Percentiles rank a stretch among this genome's conserved stretches.
Evolutionary conservation across 2,113 vertebrate species (phyloP).

Genomic region (Cebidichthys violaceus): DNA sequence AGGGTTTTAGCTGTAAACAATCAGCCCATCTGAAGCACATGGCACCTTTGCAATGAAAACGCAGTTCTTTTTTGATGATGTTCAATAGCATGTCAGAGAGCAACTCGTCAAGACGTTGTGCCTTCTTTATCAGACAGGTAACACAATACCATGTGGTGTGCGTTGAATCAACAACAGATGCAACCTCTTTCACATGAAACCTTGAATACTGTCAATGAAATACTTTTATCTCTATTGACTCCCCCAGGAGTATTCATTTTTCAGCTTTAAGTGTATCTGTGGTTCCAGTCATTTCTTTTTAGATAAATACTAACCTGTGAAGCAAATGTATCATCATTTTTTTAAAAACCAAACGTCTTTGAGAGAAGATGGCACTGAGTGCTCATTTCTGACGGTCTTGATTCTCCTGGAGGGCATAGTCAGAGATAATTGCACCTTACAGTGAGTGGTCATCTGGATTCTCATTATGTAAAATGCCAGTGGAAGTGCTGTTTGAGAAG

Average conservation of each 20-base stretch:
- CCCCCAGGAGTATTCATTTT: conserved; percentile 33
- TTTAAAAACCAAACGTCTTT: neutral
- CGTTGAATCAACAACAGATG: conserved; percentile 66
- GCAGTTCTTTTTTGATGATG: conserved; percentile 37
- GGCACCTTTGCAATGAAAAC: conserved; percentile 12
- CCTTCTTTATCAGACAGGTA: conserved; percentile 65
- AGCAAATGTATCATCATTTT: neutral
- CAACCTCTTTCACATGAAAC: conserved; percentile 63
- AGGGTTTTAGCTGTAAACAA: neutral
- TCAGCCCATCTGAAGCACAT: neutral
- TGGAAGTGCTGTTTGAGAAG: conserved; percentile 37
- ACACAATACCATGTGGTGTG: conserved; percentile 56
- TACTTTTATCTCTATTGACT: conserved; percentile 48
- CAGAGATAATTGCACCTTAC: conserved; percentile 53
- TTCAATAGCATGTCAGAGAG: conserved; percentile 38
- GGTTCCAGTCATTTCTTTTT: neutral
- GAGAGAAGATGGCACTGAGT: neutral
- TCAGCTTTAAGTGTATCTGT: conserved; percentile 9
- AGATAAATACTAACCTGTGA: conserved; percentile 3
- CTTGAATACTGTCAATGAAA: conserved; percentile 55
- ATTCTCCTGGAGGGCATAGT: conserved; percentile 26
- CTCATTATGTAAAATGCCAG: conserved; percentile 56
- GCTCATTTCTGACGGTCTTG: conserved; percentile 27
- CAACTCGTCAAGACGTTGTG: conserved; percentile 42
- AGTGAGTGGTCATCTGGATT: conserved; percentile 44